Conservation (phyloP, 2,888 invertebrate species). For the Idaea dimidiata region DNA sequence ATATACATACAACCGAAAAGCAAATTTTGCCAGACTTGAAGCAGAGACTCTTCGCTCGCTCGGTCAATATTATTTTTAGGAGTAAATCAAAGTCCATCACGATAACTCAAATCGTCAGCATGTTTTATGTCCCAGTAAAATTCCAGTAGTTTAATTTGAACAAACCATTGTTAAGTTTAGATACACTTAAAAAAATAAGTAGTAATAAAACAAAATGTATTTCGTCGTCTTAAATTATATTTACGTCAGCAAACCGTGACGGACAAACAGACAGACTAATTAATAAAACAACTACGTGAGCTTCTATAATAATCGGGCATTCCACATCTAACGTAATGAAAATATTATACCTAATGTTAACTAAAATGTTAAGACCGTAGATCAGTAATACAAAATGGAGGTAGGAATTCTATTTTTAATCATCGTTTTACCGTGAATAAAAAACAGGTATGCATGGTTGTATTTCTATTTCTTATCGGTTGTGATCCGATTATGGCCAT, state of each 20-base stretch:
- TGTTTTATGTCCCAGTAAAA: not conserved
- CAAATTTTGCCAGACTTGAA: no score
- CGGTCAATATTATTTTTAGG: no score
- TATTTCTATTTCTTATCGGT: no score
- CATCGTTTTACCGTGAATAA: no score
- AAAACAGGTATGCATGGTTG: no score
- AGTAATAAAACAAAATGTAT: constrained; percentile 3
- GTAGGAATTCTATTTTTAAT: no score
- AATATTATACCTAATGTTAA: not conserved
- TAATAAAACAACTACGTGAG: constrained; percentile 8
- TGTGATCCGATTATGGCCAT: no score
- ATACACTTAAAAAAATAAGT: not conserved
- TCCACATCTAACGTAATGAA: not conserved
- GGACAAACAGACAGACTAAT: constrained; percentile 9
- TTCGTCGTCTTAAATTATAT: constrained; percentile 9
- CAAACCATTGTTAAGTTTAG: not conserved
- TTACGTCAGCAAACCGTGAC: constrained; percentile 9
- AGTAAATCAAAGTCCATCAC: not conserved
- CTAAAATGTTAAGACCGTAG: not conserved
- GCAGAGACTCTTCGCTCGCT: no score
- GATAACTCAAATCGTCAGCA: not conserved
- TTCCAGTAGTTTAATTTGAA: not conserved
- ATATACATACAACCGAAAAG: no score
- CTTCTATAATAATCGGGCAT: not conserved
- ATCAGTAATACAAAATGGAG: no score